Evolutionary conservation across 2,113 vertebrate species (phyloP), one percentile per base, ranked within the genome.

Genomic region (Turdus rufiventris): DNA sequence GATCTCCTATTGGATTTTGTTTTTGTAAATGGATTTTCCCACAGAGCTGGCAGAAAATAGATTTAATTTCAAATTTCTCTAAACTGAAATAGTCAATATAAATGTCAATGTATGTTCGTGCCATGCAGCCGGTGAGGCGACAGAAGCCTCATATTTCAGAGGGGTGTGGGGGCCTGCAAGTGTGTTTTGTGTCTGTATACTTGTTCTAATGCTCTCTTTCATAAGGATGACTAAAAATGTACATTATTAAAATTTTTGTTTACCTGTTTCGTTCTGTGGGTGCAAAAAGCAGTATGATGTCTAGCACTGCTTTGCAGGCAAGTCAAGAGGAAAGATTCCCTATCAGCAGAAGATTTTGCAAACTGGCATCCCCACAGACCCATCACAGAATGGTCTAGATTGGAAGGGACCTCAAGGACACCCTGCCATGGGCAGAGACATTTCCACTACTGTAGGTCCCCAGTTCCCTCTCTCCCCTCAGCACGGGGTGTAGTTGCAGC

Each of bases 11-110:
- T 97, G 95, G 96, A 97, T 98, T 98, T 96, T 93, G 96, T 91
- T 98, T 96, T 97, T 18, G 2, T 97, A 98, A 98, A 96, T 96
- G 95, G 95, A 97, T 98, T 98, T 97, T 93, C 92, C 94, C 94
- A 75, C 54, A 89, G 96, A 91, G 97, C 96, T 94, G 87, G 97
- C 96, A 89, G 97, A 92, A 96, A 96, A 94, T 88, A 95, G 87
- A 97, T 98, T 97, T 97, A 94, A 98, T 98, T 98, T 96, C 2
- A 23, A 79, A 96, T 97, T 96, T 97, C 94, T 96, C 94, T 96
- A 96, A 97, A 96, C 94, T 43, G 91, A 96, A 98, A 94, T 62
- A 97, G 96, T 96, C 97, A 96, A 92, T 96, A 96, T 76, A 93
- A 97, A 97, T 38, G 91, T 96, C 96, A 92, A 43, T 24, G 93